Evolutionary conservation across 2,888 invertebrate genomes (phyloP).

Genomic region (Auanema sp.): DNA sequence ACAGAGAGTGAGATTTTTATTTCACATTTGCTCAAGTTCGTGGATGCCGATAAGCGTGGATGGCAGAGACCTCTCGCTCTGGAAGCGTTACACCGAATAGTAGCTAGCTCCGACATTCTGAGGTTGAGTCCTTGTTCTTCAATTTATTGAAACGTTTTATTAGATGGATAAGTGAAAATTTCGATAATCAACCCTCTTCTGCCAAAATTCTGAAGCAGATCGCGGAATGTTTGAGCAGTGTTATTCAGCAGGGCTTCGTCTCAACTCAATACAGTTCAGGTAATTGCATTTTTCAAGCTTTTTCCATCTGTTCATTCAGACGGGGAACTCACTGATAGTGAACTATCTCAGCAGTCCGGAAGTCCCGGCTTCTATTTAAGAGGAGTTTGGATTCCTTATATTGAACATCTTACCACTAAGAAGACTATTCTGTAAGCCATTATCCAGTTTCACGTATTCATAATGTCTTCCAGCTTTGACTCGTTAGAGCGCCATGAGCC

Average conservation of each 20-base stretch:
- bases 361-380: conserved; percentile 38
- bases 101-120: conserved; percentile 43
- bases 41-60: conserved; percentile 91
- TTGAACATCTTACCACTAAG: conserved; percentile 41
- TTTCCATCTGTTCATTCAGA: conserved; percentile 8
- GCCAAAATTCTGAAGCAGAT: conserved; percentile 80
- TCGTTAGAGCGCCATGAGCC: conserved; percentile 94
- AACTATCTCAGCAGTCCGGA: conserved; percentile 36
- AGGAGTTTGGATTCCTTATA: conserved; percentile 40
- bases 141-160: conserved; percentile 18
- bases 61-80: conserved; percentile 94
- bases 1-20: conserved; percentile 98
- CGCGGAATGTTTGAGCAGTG: conserved; percentile 87
- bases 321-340: conserved; percentile 31
- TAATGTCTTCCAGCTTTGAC: conserved; percentile 75
- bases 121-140: conserved; percentile 23
- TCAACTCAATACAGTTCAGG: conserved; percentile 31
- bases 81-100: conserved; percentile 90
- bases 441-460: too few relatives aligned
- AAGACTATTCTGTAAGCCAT: conserved; percentile 41
- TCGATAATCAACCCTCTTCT: conserved; percentile 83
- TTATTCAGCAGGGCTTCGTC: conserved; percentile 80
- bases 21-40: conserved; percentile 91
- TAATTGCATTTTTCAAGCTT: conserved; percentile 12
- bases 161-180: conserved; percentile 85